Conservation (phyloP, 2,888 invertebrate genomes). For the Malthinus seriepunctatus region DNA sequence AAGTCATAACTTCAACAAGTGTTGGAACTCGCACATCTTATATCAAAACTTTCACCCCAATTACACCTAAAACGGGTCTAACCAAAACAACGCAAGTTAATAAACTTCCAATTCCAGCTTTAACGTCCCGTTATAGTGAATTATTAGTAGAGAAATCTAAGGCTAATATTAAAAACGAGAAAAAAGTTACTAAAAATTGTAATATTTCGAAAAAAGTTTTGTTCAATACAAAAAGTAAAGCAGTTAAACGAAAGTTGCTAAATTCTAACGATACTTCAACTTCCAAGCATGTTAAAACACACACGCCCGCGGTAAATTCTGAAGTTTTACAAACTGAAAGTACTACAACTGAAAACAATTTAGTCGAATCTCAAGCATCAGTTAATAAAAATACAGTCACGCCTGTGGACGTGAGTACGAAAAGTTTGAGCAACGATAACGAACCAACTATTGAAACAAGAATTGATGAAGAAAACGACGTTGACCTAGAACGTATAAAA, state of each 20-base stretch:
- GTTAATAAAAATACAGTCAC: neutral
- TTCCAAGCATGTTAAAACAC: neutral
- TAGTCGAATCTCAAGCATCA: neutral
- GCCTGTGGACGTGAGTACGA: neutral
- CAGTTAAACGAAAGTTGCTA: neutral
- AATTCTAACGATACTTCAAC: neutral
- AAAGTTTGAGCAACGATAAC: neutral
- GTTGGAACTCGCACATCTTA: conserved; percentile 12
- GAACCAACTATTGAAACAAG: neutral
- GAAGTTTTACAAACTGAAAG: neutral
- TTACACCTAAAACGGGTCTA: conserved; percentile 38
- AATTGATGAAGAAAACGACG: neutral
- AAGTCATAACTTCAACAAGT: conserved; percentile 15
- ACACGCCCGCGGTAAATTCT: neutral
- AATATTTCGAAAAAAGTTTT: neutral
- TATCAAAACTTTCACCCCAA: conserved; percentile 10
- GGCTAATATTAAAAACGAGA: neutral
- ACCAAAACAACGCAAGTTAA: conserved; percentile 52
- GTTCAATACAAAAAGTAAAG: neutral
- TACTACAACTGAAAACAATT: neutral
- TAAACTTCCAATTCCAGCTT: conserved; percentile 54
- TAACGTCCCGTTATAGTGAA: conserved; percentile 44
- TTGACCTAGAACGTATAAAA: neutral
- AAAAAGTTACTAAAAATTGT: neutral
- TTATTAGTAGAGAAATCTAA: neutral